phyloP scores from a whole-genome alignment of 1,140 invertebrate genomes.

The Diorhabda sublineata region DNA sequence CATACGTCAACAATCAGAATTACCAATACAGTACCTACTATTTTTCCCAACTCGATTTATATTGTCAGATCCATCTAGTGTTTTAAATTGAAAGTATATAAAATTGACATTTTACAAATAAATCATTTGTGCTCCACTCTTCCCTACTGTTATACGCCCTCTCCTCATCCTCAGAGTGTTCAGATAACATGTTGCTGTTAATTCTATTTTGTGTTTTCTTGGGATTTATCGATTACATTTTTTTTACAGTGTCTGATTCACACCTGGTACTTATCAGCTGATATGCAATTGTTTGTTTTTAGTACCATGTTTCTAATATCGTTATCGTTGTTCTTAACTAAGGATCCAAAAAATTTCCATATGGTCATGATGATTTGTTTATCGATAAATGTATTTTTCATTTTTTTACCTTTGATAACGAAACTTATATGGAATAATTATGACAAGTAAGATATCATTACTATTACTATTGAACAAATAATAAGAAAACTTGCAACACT shows the following conservation, averaged over 20 bases:
- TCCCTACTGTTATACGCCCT: no score
- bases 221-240: neutral
- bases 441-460: conserved; percentile 28
- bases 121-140: no score
- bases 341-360: conserved; percentile 19
- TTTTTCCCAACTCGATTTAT: no score
- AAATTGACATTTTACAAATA: no score
- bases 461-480: neutral
- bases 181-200: no score
- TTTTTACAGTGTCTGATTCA: conserved; percentile 56
- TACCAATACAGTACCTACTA: neutral
- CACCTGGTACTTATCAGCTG: conserved; percentile 60
- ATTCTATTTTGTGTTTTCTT: no score
- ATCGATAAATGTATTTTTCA: conserved; percentile 28
- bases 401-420: conserved; percentile 28
- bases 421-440: conserved; percentile 25
- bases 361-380: conserved; percentile 21
- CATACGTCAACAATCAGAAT: neutral
- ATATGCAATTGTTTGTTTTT: conserved; percentile 68
- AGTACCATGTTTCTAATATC: conserved; percentile 52
- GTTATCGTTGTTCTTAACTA: conserved; percentile 25
- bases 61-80: no score
- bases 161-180: no score
- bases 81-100: no score
- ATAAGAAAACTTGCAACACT: no score